Base-by-base conservation (phyloP, 2,888 invertebrate genomes). In the Encarsia formosa region DNA sequence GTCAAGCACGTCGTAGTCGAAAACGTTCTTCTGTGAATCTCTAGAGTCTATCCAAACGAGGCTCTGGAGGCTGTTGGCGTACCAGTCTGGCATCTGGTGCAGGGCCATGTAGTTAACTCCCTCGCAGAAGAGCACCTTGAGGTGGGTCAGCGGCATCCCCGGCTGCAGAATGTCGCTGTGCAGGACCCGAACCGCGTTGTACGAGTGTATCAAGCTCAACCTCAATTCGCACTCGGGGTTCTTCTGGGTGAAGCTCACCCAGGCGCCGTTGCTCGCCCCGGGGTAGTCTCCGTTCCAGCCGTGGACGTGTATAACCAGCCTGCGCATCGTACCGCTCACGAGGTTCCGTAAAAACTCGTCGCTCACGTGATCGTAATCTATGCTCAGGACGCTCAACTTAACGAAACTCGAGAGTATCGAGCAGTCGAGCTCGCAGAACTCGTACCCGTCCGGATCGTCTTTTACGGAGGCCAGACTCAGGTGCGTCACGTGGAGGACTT, bases 81-180 rank as follows among this genome's bases (percentile, higher is more conserved):
- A 81, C 73, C 77, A 77, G 34, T 66, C 67, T 6, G 81, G 77
- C 54, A 86, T 71, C 56, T 71, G 70, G 63, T 80, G 77, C 40
- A 86, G 70, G 29, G 81, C 79, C 35, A 76, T 70, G 53, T 78
- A 66, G 64, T 83, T 83, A 44, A 85, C 73, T 47, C 61, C 61
- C 71, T 85, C 83, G 70, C 87, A 87, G 74, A 88, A 88, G 61
- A 87, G 79, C 49, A 85, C 84, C 65, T 85, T 82, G 44, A 88
- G 77, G 70, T 86, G 85, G 19, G 85, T 81, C 19, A 88, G 75
- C 16, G 87, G 88, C 85, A 88, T 85, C 50, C 81, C 78, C 38
- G 80, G 80, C 59, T 80, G 80, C 44, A 88, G 72, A 60, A 88
- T 83, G 56, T 81, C 77, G 39, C 77, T 71, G 53, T 86, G 79